A percentile compares a stretch with the other conserved stretches of the same genome.
Conservation (phyloP, 2,113 vertebrate genomes). For the Dromiciops gliroides region DNA sequence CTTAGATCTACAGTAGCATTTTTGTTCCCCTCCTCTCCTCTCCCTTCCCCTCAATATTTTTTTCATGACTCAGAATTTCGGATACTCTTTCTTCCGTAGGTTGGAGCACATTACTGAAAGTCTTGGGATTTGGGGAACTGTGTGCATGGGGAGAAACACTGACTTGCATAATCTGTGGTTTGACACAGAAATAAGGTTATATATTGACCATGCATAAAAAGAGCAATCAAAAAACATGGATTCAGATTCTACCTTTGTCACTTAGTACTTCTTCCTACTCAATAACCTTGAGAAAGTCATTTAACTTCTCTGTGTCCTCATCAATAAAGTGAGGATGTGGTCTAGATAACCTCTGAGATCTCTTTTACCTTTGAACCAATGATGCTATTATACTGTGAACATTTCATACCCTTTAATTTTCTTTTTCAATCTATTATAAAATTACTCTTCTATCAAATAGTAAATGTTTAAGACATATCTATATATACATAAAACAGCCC, state of each 20-base stretch:
- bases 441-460: neutral
- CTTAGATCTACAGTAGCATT: neutral
- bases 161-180: neutral
- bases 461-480: neutral
- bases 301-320: neutral
- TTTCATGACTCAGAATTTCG: neutral
- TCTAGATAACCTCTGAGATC: neutral
- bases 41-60: neutral
- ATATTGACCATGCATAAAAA: neutral
- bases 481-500: constrained; percentile 17
- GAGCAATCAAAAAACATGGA: neutral
- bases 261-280: neutral
- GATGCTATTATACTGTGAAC: neutral
- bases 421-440: neutral
- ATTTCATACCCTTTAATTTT: constrained; percentile 12
- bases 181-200: neutral
- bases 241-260: neutral
- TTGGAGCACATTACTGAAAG: neutral
- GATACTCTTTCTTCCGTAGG: neutral
- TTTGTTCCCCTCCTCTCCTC: neutral
- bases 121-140: neutral
- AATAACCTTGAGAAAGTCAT: neutral
- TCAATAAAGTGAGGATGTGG: neutral
- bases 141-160: neutral
- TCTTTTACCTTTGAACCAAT: neutral